Evolutionary conservation across 2,797 vertebrate species (phyloP), one percentile per base, ranked within the genome.

Genomic region (Vireo griseus): DNA sequence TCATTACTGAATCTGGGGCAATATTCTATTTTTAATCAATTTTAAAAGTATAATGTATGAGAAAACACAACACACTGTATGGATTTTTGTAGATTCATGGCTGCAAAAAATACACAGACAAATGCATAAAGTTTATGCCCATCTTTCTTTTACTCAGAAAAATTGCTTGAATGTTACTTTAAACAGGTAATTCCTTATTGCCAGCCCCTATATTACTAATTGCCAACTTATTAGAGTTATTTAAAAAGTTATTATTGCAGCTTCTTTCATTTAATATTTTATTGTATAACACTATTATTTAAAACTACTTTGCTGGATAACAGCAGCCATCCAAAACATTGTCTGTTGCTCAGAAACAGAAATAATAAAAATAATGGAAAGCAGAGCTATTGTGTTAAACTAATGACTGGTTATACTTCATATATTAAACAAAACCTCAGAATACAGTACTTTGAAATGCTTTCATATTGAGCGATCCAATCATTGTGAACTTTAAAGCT

Each of bases 161-260:
- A 94, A 73, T 26, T 33, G 21, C 88, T 93, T 86, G 54, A 84
- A 83, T 74, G 48, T 80, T 88, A 69, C 71, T 82, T 93, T 40
- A n/a, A 76, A 75, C 84, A 96, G 90, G 66, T 92, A 86, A 95
- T 94, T 92, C 74, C 42, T 83, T 14, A 26, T 84, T 92, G 48
- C 72, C 78, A 61, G 67, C n/a, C 24, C 67, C 74, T 10, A 5
- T 25, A 59, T 77, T 96, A 88, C 93, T 97, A 96, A 97, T 95
- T 90, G 90, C 58, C 67, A 48, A 66, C 85, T 96, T 92, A 94
- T 97, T 93, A 92, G 94, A 92, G 61, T 84, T 84, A 72, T 96
- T 97, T 87, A 31, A 84, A 91, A 96, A 91, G 83, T 84, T 91
- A 72, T 91, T 83, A 84, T 87, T 87, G 26, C 29, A 45, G 50